These are phyloP conservation scores for Crotalus helleri DNA, from an alignment of 2,113 vertebrate species.

Conservation along the genomic window DNA sequence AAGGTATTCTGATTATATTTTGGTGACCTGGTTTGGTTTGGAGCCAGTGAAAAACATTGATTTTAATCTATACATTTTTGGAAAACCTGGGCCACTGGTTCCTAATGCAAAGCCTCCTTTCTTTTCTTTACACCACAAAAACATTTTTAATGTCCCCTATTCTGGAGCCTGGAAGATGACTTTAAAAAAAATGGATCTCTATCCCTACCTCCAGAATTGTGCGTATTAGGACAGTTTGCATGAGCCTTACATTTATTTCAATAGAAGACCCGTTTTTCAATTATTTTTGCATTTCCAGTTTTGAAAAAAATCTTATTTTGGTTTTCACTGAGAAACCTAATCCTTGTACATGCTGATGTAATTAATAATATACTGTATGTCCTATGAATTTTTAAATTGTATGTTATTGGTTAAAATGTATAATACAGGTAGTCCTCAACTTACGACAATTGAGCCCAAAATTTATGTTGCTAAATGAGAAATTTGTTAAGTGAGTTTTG, in stretches of 20 bases:
- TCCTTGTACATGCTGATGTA: neutral
- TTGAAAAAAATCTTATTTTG: neutral
- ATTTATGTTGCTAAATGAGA: neutral
- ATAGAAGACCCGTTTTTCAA: neutral
- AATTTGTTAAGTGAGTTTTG: neutral
- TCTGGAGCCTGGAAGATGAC: neutral
- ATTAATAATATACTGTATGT: neutral
- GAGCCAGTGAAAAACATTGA: neutral
- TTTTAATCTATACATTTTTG: neutral
- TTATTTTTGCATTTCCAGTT: neutral
- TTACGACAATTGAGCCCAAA: neutral
- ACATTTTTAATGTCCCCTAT: neutral
- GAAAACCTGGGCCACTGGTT: neutral
- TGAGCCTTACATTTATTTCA: neutral
- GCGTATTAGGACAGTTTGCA: neutral
- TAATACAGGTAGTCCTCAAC: neutral
- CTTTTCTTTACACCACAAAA: neutral
- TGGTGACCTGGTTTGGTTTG: neutral
- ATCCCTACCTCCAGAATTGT: neutral
- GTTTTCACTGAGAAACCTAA: neutral
- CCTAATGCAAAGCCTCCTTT: neutral
- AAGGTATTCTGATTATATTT: neutral
- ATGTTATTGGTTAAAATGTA: neutral
- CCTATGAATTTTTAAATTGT: neutral
- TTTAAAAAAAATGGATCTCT: neutral